These are phyloP conservation scores for Caenorhabditis sinica DNA, from an alignment of 2,888 invertebrate genomes.

Conservation along the genomic window DNA sequence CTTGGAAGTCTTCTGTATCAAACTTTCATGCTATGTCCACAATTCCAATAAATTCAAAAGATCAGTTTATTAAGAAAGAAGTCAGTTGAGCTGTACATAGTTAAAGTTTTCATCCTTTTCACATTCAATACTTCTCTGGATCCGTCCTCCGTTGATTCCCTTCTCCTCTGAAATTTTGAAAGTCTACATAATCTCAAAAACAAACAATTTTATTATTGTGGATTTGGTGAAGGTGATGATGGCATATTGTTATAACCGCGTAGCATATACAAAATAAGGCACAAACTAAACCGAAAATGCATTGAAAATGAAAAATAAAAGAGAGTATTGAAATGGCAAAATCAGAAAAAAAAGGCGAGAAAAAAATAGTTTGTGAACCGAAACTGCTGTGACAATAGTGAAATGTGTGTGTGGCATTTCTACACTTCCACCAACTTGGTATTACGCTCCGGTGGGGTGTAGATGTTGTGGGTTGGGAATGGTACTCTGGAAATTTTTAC, in stretches of 20 bases:
- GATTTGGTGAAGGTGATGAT: slow-evolving; percentile 6
- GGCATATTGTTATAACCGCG: slow-evolving; percentile 3
- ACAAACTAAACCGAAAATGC: slow-evolving; percentile 10
- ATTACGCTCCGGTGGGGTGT: slow-evolving; percentile 65
- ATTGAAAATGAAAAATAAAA: background rate
- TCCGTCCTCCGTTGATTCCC: background rate
- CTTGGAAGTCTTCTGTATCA: no score
- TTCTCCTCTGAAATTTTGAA: background rate
- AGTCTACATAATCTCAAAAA: background rate
- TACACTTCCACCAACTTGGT: slow-evolving; percentile 71
- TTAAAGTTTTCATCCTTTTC: background rate
- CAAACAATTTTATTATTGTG: background rate
- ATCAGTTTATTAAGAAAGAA: background rate
- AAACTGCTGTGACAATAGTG: background rate
- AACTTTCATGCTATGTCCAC: background rate
- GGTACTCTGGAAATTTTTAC: slow-evolving; percentile 66
- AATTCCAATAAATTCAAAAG: no score
- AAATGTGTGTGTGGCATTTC: slow-evolving; percentile 11
- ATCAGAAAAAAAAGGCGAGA: background rate
- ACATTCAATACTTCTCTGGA: background rate
- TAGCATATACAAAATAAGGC: slow-evolving; percentile 22
- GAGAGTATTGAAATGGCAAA: slow-evolving; percentile 11
- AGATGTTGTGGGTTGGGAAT: slow-evolving; percentile 69
- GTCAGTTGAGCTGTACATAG: background rate
- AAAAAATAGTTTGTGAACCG: slow-evolving; percentile 1